These are phyloP conservation scores for Stenodera caucasica DNA, from an alignment of 2,888 invertebrate genomes.

Conservation along the genomic window DNA sequence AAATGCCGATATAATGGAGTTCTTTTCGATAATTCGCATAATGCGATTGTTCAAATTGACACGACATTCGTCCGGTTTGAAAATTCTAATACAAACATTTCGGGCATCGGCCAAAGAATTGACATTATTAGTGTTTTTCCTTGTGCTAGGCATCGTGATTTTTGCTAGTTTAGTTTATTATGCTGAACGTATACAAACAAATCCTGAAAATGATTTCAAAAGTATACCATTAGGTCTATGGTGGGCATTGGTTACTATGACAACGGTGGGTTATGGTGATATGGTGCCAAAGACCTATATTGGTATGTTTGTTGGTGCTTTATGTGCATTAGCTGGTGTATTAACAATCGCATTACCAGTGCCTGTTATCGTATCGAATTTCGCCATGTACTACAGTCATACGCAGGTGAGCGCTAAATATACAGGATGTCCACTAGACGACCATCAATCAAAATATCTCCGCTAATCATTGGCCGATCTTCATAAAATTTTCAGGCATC, in stretches of 20 bases:
- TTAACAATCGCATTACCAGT: slow-evolving; percentile 98
- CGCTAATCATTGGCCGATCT: no score
- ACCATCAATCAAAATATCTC: no score
- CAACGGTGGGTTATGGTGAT: slow-evolving; percentile 97
- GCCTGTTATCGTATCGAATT: slow-evolving; percentile 99
- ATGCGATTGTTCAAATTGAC: slow-evolving; percentile 97
- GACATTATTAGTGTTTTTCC: slow-evolving; percentile 94
- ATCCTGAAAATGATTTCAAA: slow-evolving; percentile 96
- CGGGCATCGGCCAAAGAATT: slow-evolving; percentile 96
- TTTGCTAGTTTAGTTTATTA: slow-evolving; percentile 98
- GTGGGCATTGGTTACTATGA: slow-evolving; percentile 99
- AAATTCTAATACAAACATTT: slow-evolving; percentile 97
- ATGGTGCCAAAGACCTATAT: slow-evolving; percentile 99
- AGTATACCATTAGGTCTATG: slow-evolving; percentile 96
- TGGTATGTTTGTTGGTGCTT: slow-evolving; percentile 97
- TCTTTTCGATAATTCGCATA: slow-evolving; percentile 96
- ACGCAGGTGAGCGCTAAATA: slow-evolving; percentile 64
- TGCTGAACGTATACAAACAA: slow-evolving; percentile 89
- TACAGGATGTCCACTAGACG: no score
- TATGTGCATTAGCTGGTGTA: slow-evolving; percentile 98
- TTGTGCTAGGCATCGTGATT: slow-evolving; percentile 96
- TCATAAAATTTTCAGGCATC: no score
- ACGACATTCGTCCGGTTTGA: slow-evolving; percentile 94
- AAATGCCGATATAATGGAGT: slow-evolving; percentile 95
- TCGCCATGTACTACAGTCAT: slow-evolving; percentile 95